Evolutionary conservation across 2,797 vertebrate genomes (phyloP), one percentile per base, ranked within the genome.

Genomic region (Manis javanica): DNA sequence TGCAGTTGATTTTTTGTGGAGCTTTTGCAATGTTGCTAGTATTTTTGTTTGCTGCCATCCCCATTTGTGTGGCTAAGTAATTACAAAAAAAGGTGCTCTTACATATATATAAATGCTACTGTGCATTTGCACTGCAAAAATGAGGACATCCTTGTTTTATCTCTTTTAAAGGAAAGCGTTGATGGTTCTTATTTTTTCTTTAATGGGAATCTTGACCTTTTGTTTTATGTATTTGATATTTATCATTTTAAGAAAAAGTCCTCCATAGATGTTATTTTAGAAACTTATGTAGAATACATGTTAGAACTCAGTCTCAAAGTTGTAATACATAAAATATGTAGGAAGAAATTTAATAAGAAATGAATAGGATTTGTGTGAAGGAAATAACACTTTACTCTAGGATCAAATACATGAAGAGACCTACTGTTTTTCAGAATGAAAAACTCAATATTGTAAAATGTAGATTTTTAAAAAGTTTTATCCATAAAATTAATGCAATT

Each of bases 51-150:
- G 59, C 7, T 15, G 15, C 21, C 23, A 15, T 46, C 31, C 26
- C n/a, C 5, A 21, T 88, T 16, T 89, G 19, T 71, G 55, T 72
- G 71, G 46, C 13, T n/a, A 84, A 69, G 46, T 71, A 46, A 71
- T 64, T 87, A 68, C 10, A n/a, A 11, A 37, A 85, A 75, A 85
- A 34, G 29, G 10, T 57, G 6, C 18, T 31, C 7, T 84, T 57
- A 1, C 77, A 53, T 61, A 49, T 77, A 1, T 85, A 13, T 75
- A 53, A 69, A 34, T 69, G 53, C 37, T 71, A 18, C 18, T 69
- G 11, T 71, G 42, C 89, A 82, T 34, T 68, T 82, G 59, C 24
- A 92, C 31, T 91, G 83, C 57, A 87, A 82, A 81, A 57, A 86
- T 13, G 51, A 49, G 29, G 24, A 42, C 31, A 29, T 81, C 55